Evolutionary conservation across 2,888 invertebrate species (phyloP).

Genomic region (Piscicola geometra): DNA sequence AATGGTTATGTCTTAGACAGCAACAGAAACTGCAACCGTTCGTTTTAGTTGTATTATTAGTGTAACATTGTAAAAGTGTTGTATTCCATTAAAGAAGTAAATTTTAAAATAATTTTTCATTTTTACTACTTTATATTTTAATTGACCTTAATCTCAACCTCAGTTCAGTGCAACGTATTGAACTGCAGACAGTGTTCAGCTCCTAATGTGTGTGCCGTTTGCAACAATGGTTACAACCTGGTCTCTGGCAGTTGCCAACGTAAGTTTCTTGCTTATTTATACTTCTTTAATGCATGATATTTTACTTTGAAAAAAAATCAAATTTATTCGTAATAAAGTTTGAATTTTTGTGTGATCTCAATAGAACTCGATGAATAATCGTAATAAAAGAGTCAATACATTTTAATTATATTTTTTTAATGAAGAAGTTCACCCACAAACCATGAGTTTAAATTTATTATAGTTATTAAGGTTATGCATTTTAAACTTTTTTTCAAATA

Average conservation of each 20-base stretch:
- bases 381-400: too few relatives aligned
- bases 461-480: neutral
- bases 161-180: constrained; percentile 18
- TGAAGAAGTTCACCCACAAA: too few relatives aligned
- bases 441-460: neutral
- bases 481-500: too few relatives aligned
- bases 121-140: neutral
- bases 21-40: constrained; percentile 11
- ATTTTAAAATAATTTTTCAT: neutral
- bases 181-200: constrained; percentile 12
- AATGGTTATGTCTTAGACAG: constrained; percentile 12
- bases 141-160: too few relatives aligned
- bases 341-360: too few relatives aligned
- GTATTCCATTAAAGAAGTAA: neutral
- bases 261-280: too few relatives aligned
- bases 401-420: too few relatives aligned
- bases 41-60: neutral
- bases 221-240: constrained; percentile 10
- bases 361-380: too few relatives aligned
- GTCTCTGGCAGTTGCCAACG: neutral
- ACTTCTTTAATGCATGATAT: too few relatives aligned
- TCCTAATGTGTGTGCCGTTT: constrained; percentile 13
- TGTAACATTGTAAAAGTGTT: neutral
- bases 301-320: too few relatives aligned
- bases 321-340: too few relatives aligned